Percentiles rank a stretch among this genome's conserved stretches.
Evolutionary conservation across 1,140 invertebrate species (phyloP).

Genomic region (Campodea augens): DNA sequence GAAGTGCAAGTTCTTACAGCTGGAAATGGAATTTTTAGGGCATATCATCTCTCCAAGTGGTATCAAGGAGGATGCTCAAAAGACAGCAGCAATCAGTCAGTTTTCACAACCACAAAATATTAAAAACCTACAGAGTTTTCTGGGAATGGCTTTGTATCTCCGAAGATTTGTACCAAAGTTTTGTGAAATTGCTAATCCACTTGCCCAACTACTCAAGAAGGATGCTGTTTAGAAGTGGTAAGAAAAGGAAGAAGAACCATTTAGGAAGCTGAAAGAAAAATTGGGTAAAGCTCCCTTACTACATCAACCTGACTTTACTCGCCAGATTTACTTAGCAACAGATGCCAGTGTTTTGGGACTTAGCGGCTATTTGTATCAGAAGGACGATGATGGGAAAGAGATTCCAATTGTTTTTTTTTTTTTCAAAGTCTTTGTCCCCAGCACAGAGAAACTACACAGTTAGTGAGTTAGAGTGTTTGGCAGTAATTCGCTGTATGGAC

Average conservation of each 20-base stretch:
- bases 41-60: conserved; percentile 19
- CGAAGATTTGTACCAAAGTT: conserved; percentile 24
- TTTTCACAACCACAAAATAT: conserved; percentile 19
- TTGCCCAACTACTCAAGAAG: conserved; percentile 18
- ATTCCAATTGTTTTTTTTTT: conserved; percentile 17
- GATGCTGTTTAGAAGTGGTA: conserved; percentile 7
- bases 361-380: conserved; percentile 8
- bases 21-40: conserved; percentile 21
- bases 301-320: neutral
- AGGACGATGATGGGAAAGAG: conserved; percentile 10
- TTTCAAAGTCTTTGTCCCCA: conserved; percentile 13
- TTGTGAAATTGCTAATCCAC: conserved; percentile 18
- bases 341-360: conserved; percentile 9
- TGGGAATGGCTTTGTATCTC: conserved; percentile 28
- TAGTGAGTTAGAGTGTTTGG: neutral
- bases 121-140: conserved; percentile 23
- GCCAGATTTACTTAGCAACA: conserved; percentile 6
- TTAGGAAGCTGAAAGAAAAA: conserved; percentile 12
- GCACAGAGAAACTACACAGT: conserved; percentile 20
- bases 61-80: conserved; percentile 21
- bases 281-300: conserved; percentile 13
- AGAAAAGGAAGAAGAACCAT: conserved; percentile 9
- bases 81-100: conserved; percentile 20
- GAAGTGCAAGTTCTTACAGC: conserved; percentile 22
- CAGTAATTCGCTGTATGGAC: neutral